Conservation (phyloP, 2,113 vertebrate genomes). For the Corynorhinus townsendii region DNA sequence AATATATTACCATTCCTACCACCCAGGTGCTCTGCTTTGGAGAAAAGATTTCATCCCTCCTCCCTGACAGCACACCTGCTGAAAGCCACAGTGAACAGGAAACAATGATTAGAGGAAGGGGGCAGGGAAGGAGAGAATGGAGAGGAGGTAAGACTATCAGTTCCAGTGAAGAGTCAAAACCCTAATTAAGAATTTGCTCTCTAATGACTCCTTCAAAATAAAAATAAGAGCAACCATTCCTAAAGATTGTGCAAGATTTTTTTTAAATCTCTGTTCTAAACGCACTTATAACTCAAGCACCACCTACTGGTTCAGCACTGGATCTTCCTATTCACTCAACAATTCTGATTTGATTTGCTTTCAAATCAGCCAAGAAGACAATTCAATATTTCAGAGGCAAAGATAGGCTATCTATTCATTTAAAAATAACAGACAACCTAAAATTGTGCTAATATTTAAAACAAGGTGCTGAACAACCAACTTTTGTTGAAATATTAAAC, state of each 20-base stretch:
- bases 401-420: background rate
- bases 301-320: conserved; percentile 22
- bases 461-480: background rate
- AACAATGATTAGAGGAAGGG: background rate
- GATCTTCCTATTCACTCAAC: conserved; percentile 19
- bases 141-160: background rate
- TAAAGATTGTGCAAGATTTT: conserved; percentile 1
- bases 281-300: conserved; percentile 63
- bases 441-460: conserved; percentile 8
- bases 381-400: background rate
- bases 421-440: background rate
- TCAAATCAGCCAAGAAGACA: conserved; percentile 9
- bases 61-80: background rate
- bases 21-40: conserved; percentile 45
- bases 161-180: background rate
- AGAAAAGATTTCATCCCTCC: conserved; percentile 49
- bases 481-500: background rate
- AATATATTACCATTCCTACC: background rate
- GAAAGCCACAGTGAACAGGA: background rate
- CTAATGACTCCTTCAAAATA: background rate
- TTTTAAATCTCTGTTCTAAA: background rate
- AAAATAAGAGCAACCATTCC: background rate
- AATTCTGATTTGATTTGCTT: conserved; percentile 12
- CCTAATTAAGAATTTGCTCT: background rate
- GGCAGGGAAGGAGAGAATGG: background rate